A percentile compares a stretch with the other conserved stretches of the same genome.
These are phyloP conservation scores for Erpetoichthys calabaricus DNA, from an alignment of 2,797 vertebrate species.

Conservation along the genomic window DNA sequence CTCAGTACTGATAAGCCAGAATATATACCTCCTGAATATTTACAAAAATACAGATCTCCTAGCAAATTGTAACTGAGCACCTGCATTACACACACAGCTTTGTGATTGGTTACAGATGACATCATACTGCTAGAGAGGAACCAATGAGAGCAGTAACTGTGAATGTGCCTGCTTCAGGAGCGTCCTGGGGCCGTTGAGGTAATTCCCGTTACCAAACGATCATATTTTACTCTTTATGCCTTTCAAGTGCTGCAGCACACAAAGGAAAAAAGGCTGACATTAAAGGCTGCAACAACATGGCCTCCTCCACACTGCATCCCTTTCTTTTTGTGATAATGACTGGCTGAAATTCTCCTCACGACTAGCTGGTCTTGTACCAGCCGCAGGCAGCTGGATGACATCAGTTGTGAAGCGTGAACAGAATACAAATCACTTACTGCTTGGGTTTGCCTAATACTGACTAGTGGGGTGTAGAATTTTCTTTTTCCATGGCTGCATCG, in stretches of 20 bases:
- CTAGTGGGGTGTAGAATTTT: too few relatives aligned
- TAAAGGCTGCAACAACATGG: too few relatives aligned
- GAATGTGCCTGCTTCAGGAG: neutral
- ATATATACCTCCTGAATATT: too few relatives aligned
- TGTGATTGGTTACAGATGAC: conserved; percentile 32
- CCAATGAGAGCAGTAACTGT: neutral
- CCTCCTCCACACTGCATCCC: neutral
- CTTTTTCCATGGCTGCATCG: too few relatives aligned
- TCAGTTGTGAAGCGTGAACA: conserved; percentile 24
- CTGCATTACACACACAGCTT: neutral
- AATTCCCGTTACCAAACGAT: neutral
- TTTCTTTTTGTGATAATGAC: conserved; percentile 1
- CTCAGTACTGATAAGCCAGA: too few relatives aligned
- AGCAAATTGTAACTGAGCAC: too few relatives aligned
- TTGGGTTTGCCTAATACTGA: too few relatives aligned
- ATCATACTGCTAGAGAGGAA: conserved; percentile 17
- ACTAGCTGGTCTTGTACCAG: conserved; percentile 6
- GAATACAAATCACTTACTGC: conserved; percentile 9
- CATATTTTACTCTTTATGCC: neutral
- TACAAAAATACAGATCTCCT: too few relatives aligned
- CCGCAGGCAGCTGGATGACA: conserved; percentile 30
- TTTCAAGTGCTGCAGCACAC: too few relatives aligned
- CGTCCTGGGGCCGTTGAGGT: neutral
- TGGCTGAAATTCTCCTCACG: conserved; percentile 11
- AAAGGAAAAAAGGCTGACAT: too few relatives aligned